Base-by-base conservation (phyloP, 1,140 invertebrate species). In the Hyposmocoma kahamanoa region DNA sequence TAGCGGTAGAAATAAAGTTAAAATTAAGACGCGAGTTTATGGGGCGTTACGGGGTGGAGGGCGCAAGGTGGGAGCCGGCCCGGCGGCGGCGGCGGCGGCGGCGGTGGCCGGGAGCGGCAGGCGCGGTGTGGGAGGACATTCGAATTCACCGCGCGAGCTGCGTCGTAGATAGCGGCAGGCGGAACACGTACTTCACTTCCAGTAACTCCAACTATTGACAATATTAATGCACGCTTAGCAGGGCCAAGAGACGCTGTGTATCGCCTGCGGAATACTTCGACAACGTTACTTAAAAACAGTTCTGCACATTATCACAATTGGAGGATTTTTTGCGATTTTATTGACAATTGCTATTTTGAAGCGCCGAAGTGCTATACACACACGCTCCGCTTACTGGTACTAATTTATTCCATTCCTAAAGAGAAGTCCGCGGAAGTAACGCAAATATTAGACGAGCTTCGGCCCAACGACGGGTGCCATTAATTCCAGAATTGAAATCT, bases 401-500 rank as follows among this genome's bases (percentile, higher is more conserved):
- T 79, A 83, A 83, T 83, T 83, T 85, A 85, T 83, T 80, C 79
- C 72, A 70, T 75, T 67, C 65, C 68, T 75, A 76, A 48, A 75
- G 75, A 74, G 65, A 79, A 65, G 74, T 71, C 72, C 63, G 68
- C 75, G 73, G 77, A 83, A 84, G 75, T 82, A 83, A 78, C 67
- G 71, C 79, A 84, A 83, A 84, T 84, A 84, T 84, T 83, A 83
- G 77, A 75, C 73, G 68, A 74, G 67, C 59, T 62, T 66, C 64
- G 72, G 74, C 68, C 69, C 74, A 18, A 73, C 75, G 75, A 65
- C 71, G 75, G 64, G 67, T 80, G 66, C 77, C 69, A 83, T 85
- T 85, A 85, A 83, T 82, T 82, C 74, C 76, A 77, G 82, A 83
- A 85, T 85, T 85, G 78, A 85, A 85, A 83, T 83, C 79, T 77